phyloP scores from a whole-genome alignment of 2,113 vertebrate genomes.

The Lagopus muta region DNA sequence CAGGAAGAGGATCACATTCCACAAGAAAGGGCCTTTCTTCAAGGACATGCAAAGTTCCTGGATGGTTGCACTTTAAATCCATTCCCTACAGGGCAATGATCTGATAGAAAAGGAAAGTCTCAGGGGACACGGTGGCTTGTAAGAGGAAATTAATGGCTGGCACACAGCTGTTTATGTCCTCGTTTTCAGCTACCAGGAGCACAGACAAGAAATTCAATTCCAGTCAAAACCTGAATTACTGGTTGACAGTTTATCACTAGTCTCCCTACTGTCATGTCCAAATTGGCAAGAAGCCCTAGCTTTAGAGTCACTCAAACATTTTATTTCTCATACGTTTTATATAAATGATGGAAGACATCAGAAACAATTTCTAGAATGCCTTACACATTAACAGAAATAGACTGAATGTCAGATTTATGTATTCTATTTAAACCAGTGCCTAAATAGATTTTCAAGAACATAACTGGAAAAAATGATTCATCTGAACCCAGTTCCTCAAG shows the following conservation, averaged over 20 bases:
- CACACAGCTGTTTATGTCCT: not conserved
- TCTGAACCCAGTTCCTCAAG: not conserved
- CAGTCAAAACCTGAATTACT: not conserved
- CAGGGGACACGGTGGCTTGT: not conserved
- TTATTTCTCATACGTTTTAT: not conserved
- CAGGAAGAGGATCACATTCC: not conserved
- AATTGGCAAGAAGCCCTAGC: not conserved
- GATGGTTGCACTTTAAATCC: not conserved
- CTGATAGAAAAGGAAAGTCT: not conserved
- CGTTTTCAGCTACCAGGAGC: not conserved
- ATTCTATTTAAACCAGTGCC: not conserved
- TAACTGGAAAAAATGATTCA: not conserved
- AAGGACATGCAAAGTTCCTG: not conserved
- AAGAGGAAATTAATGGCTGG: not conserved
- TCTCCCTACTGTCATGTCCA: not conserved
- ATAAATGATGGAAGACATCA: not conserved
- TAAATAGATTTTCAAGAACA: not conserved
- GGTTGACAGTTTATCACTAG: not conserved
- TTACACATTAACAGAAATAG: not conserved
- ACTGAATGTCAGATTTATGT: not conserved
- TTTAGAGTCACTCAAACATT: not conserved
- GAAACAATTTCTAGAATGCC: not conserved
- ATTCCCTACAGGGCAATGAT: not conserved
- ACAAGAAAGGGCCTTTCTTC: not conserved
- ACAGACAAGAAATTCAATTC: not conserved